Base-by-base conservation (phyloP, 2,797 vertebrate genomes). In the Danio jaintianensis region DNA sequence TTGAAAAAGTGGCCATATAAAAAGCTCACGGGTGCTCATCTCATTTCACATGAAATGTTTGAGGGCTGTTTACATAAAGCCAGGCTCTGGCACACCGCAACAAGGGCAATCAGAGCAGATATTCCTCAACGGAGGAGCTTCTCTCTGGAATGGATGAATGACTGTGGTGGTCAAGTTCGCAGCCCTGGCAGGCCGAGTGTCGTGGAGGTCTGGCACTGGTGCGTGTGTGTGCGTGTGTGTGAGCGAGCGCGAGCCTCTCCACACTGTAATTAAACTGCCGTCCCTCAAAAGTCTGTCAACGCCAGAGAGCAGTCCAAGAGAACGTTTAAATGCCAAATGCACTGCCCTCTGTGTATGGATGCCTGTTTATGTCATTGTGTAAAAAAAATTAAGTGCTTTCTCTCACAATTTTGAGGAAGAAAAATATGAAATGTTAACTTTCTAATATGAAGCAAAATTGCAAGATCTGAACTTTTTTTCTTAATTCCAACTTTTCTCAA, bases 251-350 rank as follows among this genome's bases (percentile, higher is more conserved):
- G 78, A 81, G 85, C 83, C 90, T 88, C 86, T 88, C 75, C 40
- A 78, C 88, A 89, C 89, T 84, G 83, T 88, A 91, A 88, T 91
- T 91, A 86, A 88, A 88, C 75, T 76, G 82, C 89, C 86, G 84
- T 90, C 84, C 81, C 71, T 40, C 80, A 86, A 87, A 86, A 86
- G 79, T 82, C 82, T 45, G 20, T 82, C 84, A 70, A 75, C 86
- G 87, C 84, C 79, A 82, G 22, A 48, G 70, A 83, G 83, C 59
- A 73, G 70, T 88, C 87, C 82, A 76, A 86, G 58, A 78, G 45
- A 63, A 53, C 58, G 80, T 75, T 13, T 29, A 58, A 62, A 43
- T 48, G 80, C 80, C 78, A 67, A 79, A 80, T 42, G 38, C 38
- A 83, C 79, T 70, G 76, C 66, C 72, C 82, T 86, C 52, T 67